Evolutionary conservation across 2,888 invertebrate species (phyloP).

Genomic region (Heliconius hortense): DNA sequence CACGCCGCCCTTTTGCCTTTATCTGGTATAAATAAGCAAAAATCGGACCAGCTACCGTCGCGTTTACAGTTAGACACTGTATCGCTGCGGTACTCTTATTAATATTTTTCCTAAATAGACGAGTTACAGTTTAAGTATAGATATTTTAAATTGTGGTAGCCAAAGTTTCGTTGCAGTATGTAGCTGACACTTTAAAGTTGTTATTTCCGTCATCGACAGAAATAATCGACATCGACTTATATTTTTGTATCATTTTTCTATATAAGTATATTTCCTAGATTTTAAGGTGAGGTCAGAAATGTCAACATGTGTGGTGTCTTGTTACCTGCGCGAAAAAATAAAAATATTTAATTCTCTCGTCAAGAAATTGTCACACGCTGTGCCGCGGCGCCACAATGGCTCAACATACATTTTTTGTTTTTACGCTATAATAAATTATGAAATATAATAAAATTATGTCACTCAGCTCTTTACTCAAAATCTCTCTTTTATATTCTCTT

Average conservation of each 20-base stretch:
- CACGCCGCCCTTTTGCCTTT: not conserved
- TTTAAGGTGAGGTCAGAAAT: conserved; percentile 3
- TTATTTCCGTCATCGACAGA: not conserved
- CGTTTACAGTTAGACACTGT: no score
- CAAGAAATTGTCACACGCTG: no score
- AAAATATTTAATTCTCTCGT: no score
- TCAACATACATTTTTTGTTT: no score
- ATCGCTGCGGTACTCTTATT: not conserved
- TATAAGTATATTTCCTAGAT: not conserved
- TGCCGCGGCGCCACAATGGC: no score
- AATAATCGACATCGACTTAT: not conserved
- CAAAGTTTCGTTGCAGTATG: not conserved
- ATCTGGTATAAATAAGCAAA: no score
- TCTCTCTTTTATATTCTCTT: no score
- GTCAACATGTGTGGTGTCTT: not conserved
- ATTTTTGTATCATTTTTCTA: conserved; percentile 2
- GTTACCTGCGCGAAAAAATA: not conserved
- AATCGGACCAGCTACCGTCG: no score
- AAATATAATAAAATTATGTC: no score
- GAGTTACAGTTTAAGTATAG: not conserved
- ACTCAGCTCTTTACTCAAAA: no score
- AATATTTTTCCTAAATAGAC: not conserved
- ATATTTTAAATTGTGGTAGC: not conserved
- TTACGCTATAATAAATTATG: no score
- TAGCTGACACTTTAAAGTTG: not conserved